Evolutionary conservation across 2,113 vertebrate genomes (phyloP).

Genomic region (Noctilio leporinus): DNA sequence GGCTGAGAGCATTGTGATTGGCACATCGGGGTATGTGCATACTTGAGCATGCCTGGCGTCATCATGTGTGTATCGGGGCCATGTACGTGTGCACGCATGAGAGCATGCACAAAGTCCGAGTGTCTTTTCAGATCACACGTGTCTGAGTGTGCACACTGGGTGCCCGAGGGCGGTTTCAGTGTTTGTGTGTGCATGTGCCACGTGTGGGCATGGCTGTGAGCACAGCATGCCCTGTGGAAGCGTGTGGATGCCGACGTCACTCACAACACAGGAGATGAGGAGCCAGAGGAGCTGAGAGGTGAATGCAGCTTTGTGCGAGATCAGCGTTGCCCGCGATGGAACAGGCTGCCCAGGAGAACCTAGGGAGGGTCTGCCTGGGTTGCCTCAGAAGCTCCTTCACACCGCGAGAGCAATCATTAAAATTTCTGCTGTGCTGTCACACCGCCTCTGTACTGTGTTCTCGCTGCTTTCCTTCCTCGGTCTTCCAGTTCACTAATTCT

Average conservation of each 20-base stretch:
- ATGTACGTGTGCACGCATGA: neutral
- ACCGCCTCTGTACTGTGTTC: neutral
- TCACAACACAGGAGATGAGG: rapidly evolving
- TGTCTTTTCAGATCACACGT: rapidly evolving
- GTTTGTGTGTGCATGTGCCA: neutral
- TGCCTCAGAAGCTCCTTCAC: neutral
- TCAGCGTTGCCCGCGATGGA: rapidly evolving
- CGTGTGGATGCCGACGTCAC: neutral
- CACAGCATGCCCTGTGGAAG: neutral
- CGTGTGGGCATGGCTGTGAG: neutral
- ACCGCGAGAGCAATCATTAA: neutral
- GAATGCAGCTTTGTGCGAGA: neutral
- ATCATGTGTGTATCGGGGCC: neutral
- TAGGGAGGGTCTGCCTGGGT: rapidly evolving
- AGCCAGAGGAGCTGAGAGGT: neutral
- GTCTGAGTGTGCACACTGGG: neutral
- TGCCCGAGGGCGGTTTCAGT: too few species aligned
- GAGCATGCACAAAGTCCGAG: neutral
- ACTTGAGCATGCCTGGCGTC: neutral
- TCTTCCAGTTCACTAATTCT: neutral
- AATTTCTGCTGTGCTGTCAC: neutral
- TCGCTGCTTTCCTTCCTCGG: neutral
- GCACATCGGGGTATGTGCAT: neutral
- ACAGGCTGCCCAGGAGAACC: rapidly evolving
- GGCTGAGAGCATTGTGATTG: neutral